Evolutionary conservation across 2,113 vertebrate species (phyloP), one percentile per base, ranked within the genome.

Genomic region (Guaruba guarouba): DNA sequence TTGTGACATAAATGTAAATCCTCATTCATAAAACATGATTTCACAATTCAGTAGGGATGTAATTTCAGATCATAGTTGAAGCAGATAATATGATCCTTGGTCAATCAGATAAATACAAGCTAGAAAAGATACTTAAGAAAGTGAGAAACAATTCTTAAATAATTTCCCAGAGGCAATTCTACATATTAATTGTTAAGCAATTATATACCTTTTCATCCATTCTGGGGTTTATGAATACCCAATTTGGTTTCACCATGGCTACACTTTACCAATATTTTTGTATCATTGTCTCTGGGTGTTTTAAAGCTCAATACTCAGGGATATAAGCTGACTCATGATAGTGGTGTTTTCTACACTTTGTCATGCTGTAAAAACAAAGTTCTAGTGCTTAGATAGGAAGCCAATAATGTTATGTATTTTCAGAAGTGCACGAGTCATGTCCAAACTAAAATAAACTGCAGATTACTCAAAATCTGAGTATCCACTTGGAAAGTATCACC

Each of bases 11-110:
- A 88, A 77, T 63, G 67, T 46, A 90, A 92, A 92, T 81, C 23
- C 46, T 94, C 43, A 74, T 94, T 84, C 64, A 78, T 70, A 96
- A 91, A 94, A 67, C 48, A 85, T 17, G 37, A 77, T 62, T 90
- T 93, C 68, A 59, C 25, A 88, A 44, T 76, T 93, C 54, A 88
- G 55, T 33, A 61, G 46, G 39, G 33, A 67, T 88, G 41, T 20
- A 66, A 86, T 78, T 90, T 90, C 68, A 95, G 71, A 86, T 67
- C 1, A 0, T 24, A 59, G 54, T 37, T 90, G 31, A 88, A 93
- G 59, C 19, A 62, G 33, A 24, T 67, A 89, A 75, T 37, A 88
- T 2, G n/a, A 78, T 78, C 74, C 66, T 87, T 93, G 48, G 77
- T 75, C 80, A 88, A 52, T 31, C 80, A 66, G 57, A 46, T n/a